Evolutionary conservation across 1,140 invertebrate genomes (phyloP), one percentile per base, ranked within the genome.

Genomic region (Ostrea denselamellosa): DNA sequence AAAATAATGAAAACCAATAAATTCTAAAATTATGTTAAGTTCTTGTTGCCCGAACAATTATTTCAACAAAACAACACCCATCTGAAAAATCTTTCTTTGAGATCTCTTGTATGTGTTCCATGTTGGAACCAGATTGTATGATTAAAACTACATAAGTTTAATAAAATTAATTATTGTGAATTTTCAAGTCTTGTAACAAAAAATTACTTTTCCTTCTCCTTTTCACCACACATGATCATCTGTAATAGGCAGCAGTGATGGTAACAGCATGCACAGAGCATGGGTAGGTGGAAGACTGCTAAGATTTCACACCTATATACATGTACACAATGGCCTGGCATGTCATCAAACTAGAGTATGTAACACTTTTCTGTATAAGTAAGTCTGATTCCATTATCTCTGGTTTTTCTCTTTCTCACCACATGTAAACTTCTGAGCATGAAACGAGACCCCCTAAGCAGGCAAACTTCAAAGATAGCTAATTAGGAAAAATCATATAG

Each of bases 301-400:
- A 34, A 77, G 25, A 8, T 28, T 77, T 77, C 68, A 34, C 68
- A 34, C 68, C 28, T 77, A 44, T 44, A 44, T 44, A 44, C 34
- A 44, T 44, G 34, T 44, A 77, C 68, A 77, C 28, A 77, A 77
- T 77, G 68, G 28, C 68, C 68, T 77, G 68, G 68, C 68, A 77
- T 77, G 68, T 77, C 68, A 77, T 77, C 68, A 77, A 77, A 77
- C 14, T 25, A 77, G 10, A 77, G 12, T 25, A 0, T 28, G 68
- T 77, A 77, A 77, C 68, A 77, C 68, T 25, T 25, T n/a, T 34
- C 25, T 28, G 68, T 77, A 77, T 34, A 77, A 77, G 28, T 77
- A 77, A 28, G 28, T 28, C 68, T 77, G 8, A 14, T 28, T 22
- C 68, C 68, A 71, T 71, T 71, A 71, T 71, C 68, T 12, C 68